Evolutionary conservation across 2,797 vertebrate species (phyloP).

Genomic region (Parauchenoglanis punctatus): DNA sequence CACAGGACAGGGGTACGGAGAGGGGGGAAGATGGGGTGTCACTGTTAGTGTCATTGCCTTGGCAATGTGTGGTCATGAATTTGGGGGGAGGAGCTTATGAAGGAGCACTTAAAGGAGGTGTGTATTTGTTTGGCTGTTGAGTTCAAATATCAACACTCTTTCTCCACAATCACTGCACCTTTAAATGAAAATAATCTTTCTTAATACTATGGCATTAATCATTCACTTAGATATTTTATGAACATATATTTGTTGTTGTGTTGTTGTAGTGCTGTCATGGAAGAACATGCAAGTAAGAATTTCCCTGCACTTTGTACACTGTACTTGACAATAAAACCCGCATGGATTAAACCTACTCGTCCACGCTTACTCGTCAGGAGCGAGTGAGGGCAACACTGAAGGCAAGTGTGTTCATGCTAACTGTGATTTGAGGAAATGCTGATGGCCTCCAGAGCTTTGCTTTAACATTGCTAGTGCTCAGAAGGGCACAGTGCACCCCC

Average conservation of each 20-base stretch:
- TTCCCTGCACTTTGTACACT: not conserved
- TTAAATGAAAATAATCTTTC: not conserved
- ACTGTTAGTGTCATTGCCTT: too few species aligned
- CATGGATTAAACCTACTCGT: not conserved
- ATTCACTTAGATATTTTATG: not conserved
- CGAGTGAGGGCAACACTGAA: not conserved
- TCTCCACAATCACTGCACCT: too few species aligned
- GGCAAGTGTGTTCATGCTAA: not conserved
- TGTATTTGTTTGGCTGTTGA: too few species aligned
- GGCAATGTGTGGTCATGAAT: too few species aligned
- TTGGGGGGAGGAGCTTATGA: too few species aligned
- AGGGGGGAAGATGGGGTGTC: too few species aligned
- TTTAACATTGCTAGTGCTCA: conserved; percentile 48
- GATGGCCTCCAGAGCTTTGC: conserved; percentile 46
- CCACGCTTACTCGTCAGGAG: not conserved
- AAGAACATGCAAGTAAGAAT: not conserved
- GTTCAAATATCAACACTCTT: too few species aligned
- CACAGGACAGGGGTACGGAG: too few species aligned
- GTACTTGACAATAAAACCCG: not conserved
- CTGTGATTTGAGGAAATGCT: conserved; percentile 21
- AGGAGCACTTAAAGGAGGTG: too few species aligned
- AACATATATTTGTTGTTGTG: not conserved
- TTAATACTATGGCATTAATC: not conserved
- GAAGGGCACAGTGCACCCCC: conserved; percentile 58
- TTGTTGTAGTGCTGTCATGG: not conserved